Base-by-base conservation (phyloP, 1,140 invertebrate genomes). In the Drosophila albomicans region DNA sequence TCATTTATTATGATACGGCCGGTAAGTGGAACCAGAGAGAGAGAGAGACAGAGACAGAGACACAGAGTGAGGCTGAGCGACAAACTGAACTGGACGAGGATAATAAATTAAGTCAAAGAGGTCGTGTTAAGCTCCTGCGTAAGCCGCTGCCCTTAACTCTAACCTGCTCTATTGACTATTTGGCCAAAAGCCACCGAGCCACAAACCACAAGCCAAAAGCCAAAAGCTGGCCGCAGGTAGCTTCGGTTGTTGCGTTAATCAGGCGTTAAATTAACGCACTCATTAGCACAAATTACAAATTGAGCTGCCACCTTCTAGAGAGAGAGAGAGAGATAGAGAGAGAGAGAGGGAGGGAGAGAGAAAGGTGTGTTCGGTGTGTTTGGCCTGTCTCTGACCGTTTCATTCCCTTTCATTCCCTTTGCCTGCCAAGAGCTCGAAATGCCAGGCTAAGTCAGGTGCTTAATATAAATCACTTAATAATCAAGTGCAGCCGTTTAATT, bases 271-370 rank as follows among this genome's bases (percentile, higher is more conserved):
- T 87, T 82, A 88, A 87, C 84, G 85, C 84, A 88, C 84, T 87
- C 84, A 87, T 87, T 87, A 88, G 84, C 84, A 87, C 84, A 87
- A 87, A 87, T 87, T 87, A 88, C 82, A 79, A 82, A 88, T 88
- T 88, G 77, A 87, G 84, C 79, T 76, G 69, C 51, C 51, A 54
- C 25, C 49, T 30, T 4, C 6, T 1, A 16, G 45, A 20, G 7
- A 10, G 48, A 13, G 5, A 30, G 15, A 16, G 15, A 2, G 20
- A 20, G 16, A n/a, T n/a, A n/a, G n/a, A 20, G 20, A 20, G 20
- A 20, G 0, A 20, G 20, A 20, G 16, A 20, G 16, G 16, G 16
- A 20, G 16, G 16, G 20, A 52, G 11, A 11, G 20, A n/a, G 49
- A n/a, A 11, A 51, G 25, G 25, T 28, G 25, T 10, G 46, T 4